Conservation (phyloP, 2,113 vertebrate species). For the Hippocampus mohnikei region DNA sequence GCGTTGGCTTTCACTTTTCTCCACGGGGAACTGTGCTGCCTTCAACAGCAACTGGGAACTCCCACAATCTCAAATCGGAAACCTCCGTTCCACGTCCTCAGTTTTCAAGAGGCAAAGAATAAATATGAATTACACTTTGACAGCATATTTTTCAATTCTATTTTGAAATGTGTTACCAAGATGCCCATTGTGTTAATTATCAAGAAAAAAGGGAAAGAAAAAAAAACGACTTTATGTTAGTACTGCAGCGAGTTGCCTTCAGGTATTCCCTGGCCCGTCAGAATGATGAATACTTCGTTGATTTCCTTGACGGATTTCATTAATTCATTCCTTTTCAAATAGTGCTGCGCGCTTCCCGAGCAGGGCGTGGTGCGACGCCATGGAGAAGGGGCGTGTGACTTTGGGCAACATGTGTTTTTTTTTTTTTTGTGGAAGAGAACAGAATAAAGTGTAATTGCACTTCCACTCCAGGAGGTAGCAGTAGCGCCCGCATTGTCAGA, state of each 20-base stretch:
- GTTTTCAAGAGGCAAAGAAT: neutral
- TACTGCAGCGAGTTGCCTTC: neutral
- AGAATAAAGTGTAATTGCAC: too few relatives aligned
- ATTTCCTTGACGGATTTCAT: neutral
- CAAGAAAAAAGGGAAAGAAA: too few relatives aligned
- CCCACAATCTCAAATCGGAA: neutral
- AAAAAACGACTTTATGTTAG: neutral
- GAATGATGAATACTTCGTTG: neutral
- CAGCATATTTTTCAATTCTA: neutral
- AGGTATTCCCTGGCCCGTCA: neutral
- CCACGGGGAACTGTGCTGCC: conserved; percentile 16
- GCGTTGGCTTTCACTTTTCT: conserved; percentile 51
- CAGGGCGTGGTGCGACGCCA: too few relatives aligned
- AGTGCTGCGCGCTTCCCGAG: too few relatives aligned
- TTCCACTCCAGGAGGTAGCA: too few relatives aligned
- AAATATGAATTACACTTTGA: neutral
- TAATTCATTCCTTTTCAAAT: neutral
- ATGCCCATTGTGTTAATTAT: neutral
- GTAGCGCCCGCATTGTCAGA: too few relatives aligned
- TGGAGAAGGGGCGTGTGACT: too few relatives aligned
- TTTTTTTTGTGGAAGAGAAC: too few relatives aligned
- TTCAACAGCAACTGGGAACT: conserved; percentile 14
- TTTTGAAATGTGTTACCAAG: neutral
- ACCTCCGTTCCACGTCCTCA: neutral
- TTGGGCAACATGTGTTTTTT: too few relatives aligned